Base-by-base conservation (phyloP, 2,888 invertebrate species). In the Pegoplata infirma region DNA sequence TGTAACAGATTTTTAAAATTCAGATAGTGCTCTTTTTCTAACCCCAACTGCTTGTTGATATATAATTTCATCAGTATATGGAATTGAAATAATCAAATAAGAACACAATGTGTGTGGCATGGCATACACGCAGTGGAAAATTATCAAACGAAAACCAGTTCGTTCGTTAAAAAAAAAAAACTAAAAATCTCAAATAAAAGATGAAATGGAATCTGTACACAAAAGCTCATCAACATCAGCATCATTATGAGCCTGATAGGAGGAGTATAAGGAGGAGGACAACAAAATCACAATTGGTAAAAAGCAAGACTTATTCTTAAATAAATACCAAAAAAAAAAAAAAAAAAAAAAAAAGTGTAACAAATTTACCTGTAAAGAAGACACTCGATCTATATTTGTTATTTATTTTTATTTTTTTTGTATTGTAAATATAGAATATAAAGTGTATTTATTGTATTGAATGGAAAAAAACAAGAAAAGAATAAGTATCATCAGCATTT, bases 11-110 rank as follows among this genome's bases (percentile, higher is more conserved):
- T n/a, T n/a, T n/a, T n/a, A n/a, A n/a, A n/a, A n/a, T n/a, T n/a
- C n/a, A n/a, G n/a, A n/a, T n/a, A n/a, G n/a, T n/a, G n/a, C n/a
- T n/a, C 66, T 74, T 12, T 3, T 23, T 3, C 46, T 32, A 25
- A 44, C 17, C 12, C 1, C 36, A 4, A 6, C 55, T 72, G 46
- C 23, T 23, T 7, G 10, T 12, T 12, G n/a, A n/a, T 23, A 51
- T 28, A 51, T 32, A 51, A 58, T 53, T 53, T 28, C 12, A 10
- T 17, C 36, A 72, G 8, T 25, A 40, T 17, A 64, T 76, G 58
- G 68, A 64, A 69, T 32, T 44, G 56, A 49, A 32, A 25, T 75
- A 75, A 75, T 63, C 55, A 63, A 63, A 69, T 58, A 46, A 49
- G 7, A 69, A 44, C 23, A 44, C 23, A 68, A 40, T 64, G 69